A percentile compares a stretch with the other conserved stretches of the same genome.
Conservation (phyloP, 2,888 invertebrate genomes). For the Caenorhabditis sp. region DNA sequence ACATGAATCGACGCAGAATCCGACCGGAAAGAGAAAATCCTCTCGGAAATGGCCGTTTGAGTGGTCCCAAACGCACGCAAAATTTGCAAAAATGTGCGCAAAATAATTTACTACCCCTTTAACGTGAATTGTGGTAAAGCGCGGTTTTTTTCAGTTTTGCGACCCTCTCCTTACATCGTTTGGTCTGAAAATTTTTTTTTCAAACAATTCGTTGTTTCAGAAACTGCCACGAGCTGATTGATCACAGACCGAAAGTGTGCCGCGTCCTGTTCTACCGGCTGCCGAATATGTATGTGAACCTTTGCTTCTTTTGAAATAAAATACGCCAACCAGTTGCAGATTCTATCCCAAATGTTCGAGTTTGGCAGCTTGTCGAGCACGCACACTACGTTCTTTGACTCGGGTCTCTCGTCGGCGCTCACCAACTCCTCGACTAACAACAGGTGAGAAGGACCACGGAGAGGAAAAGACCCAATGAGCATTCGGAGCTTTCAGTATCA, state of each 20-base stretch:
- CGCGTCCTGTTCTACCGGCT: constrained; percentile 19
- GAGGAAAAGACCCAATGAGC: too few relatives aligned
- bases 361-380: constrained; percentile 53
- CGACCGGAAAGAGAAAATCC: too few relatives aligned
- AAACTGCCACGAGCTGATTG: constrained; percentile 18
- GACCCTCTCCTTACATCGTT: too few relatives aligned
- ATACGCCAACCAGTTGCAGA: neutral
- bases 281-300: constrained; percentile 11
- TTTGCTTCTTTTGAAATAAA: neutral
- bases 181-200: too few relatives aligned
- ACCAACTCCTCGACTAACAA: constrained; percentile 56
- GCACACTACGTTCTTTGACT: constrained; percentile 53
- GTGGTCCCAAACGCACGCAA: too few relatives aligned
- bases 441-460: constrained; percentile 40
- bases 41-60: too few relatives aligned
- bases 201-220: constrained; percentile 16
- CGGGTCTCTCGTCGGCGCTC: constrained; percentile 53
- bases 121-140: neutral
- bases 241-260: constrained; percentile 32
- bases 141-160: neutral
- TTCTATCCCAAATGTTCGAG: constrained; percentile 47
- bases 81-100: too few relatives aligned
- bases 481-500: too few relatives aligned
- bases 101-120: too few relatives aligned
- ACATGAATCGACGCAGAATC: too few relatives aligned